Conservation (phyloP, 2,888 invertebrate species). For the Amphipyra berbera region DNA sequence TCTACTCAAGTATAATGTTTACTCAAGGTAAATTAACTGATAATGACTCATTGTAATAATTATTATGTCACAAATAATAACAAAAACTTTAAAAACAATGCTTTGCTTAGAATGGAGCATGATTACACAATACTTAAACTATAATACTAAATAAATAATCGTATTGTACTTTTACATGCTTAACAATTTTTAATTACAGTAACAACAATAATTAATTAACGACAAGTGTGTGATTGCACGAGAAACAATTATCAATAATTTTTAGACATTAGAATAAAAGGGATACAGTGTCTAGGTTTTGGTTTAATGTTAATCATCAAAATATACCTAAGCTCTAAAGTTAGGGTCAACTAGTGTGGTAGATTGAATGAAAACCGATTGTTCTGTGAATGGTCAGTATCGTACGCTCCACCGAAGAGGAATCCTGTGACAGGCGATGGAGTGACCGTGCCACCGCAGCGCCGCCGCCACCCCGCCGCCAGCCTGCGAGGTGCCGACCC, state of each 20-base stretch:
- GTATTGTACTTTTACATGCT: conserved; percentile 11
- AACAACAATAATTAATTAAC: conserved; percentile 21
- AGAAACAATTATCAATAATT: conserved; percentile 18
- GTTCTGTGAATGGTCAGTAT: conserved; percentile 87
- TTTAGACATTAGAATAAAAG: conserved; percentile 20
- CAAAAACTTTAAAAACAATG: conserved; percentile 45
- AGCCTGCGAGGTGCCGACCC: conserved; percentile 87
- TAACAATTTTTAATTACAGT: conserved; percentile 27
- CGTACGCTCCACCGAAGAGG: conserved; percentile 89
- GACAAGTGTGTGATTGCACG: conserved; percentile 23
- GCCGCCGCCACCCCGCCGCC: conserved; percentile 86
- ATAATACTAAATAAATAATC: conserved; percentile 31
- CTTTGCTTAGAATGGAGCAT: conserved; percentile 68
- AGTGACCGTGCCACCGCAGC: conserved; percentile 87
- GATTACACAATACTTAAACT: conserved; percentile 56
- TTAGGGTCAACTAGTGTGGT: conserved; percentile 49
- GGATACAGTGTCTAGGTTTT: conserved; percentile 9
- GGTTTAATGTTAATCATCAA: conserved; percentile 4
- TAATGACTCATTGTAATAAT: conserved; percentile 46
- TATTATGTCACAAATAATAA: conserved; percentile 36
- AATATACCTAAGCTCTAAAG: conserved; percentile 11
- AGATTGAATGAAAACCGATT: conserved; percentile 84
- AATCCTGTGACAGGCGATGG: conserved; percentile 92
- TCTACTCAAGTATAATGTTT: conserved; percentile 47
- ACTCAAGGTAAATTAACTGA: conserved; percentile 49